Conservation (phyloP, 2,797 vertebrate species). For the Meda fulgida region DNA sequence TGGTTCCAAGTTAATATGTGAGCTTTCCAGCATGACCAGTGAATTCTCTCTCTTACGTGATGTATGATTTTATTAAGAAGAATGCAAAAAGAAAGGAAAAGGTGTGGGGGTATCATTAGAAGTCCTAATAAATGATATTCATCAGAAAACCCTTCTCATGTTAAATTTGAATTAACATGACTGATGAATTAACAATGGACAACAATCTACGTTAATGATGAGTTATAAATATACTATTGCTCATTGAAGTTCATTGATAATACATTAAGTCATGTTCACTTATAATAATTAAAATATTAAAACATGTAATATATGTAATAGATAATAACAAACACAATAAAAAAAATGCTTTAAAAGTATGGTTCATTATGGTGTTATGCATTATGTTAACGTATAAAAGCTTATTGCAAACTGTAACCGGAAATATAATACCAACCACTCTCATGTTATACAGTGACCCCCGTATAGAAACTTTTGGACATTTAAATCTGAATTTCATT, state of each 20-base stretch:
- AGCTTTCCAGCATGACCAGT: constrained; percentile 30
- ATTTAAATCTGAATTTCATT: constrained; percentile 1
- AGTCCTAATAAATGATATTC: not conserved
- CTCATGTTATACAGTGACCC: not conserved
- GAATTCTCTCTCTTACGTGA: not conserved
- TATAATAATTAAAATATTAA: not conserved
- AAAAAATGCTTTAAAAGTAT: not conserved
- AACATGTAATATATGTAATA: not conserved
- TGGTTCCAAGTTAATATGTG: constrained; percentile 23
- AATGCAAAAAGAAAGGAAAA: not conserved
- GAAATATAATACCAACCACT: not conserved
- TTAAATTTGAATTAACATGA: not conserved
- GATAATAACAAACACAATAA: not conserved
- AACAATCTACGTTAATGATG: not conserved
- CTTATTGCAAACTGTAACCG: not conserved
- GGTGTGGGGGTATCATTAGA: rapidly evolving
- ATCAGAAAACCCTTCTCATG: not conserved
- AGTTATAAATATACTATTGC: not conserved
- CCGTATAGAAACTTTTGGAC: not conserved
- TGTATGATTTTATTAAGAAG: not conserved
- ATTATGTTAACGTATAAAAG: not conserved
- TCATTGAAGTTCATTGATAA: not conserved
- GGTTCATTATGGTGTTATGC: too few relatives aligned
- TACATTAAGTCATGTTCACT: not conserved
- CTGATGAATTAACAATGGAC: not conserved